Evolutionary conservation across 2,113 vertebrate species (phyloP).

Genomic region (Chionomys nivalis): DNA sequence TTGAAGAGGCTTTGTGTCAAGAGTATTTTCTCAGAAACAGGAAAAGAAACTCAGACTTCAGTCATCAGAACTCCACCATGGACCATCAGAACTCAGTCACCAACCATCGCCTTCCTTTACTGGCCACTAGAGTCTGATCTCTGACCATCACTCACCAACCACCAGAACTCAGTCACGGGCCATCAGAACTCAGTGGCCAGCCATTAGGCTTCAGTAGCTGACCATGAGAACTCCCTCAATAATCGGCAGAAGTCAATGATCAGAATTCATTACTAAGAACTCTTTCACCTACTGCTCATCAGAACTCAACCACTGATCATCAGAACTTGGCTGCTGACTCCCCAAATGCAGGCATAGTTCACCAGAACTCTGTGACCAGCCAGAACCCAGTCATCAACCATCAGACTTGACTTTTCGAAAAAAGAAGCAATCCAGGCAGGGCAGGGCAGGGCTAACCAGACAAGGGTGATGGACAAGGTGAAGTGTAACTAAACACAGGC

Average conservation of each 20-base stretch:
- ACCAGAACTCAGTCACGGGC: background rate
- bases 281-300: background rate
- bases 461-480: background rate
- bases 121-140: too few relatives aligned
- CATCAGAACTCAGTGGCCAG: too few relatives aligned
- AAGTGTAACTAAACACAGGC: background rate
- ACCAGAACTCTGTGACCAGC: background rate
- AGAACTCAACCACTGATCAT: background rate
- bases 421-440: rapidly evolving
- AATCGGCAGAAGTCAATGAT: background rate
- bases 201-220: background rate
- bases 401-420: too few relatives aligned
- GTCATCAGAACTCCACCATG: background rate
- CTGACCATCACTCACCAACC: background rate
- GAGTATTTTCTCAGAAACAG: background rate
- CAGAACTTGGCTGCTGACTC: background rate
- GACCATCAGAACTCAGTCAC: background rate
- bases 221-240: background rate
- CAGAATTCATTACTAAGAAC: background rate
- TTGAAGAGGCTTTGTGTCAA: background rate
- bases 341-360: background rate
- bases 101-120: background rate
- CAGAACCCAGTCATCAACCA: rapidly evolving
- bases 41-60: background rate
- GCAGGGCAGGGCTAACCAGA: background rate